Conservation (phyloP, 2,797 vertebrate species). For the Premnoplex brunnescens region DNA sequence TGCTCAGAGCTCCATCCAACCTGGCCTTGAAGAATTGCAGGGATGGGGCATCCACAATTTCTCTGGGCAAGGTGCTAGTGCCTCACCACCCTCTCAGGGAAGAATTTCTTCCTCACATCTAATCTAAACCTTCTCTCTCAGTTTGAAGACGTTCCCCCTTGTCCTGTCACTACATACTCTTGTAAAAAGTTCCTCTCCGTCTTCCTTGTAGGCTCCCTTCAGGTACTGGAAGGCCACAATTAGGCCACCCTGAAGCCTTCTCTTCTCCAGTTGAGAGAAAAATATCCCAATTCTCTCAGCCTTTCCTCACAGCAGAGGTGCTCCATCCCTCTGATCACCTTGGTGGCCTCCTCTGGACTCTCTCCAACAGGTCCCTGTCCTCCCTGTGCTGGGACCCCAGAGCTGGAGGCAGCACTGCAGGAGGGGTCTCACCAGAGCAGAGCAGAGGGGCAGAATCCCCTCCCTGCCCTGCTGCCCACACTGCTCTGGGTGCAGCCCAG, state of each 20-base stretch:
- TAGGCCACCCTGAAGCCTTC: accelerated
- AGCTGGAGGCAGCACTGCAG: neutral
- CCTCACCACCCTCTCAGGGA: neutral
- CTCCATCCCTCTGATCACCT: neutral
- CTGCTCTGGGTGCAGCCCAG: neutral
- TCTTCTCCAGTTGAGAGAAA: accelerated
- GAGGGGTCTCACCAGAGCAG: neutral
- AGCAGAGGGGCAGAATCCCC: neutral
- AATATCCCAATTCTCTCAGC: accelerated
- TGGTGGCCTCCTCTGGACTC: neutral
- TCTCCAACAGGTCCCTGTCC: neutral
- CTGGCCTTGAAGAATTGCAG: neutral
- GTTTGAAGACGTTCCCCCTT: neutral
- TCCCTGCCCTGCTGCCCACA: neutral
- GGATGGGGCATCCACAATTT: neutral
- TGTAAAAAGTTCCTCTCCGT: too few relatives aligned
- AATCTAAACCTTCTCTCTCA: neutral
- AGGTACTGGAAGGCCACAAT: accelerated
- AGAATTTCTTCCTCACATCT: neutral
- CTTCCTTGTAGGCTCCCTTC: neutral
- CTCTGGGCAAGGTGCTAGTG: neutral
- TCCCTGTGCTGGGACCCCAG: neutral
- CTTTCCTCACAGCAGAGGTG: neutral
- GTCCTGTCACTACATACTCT: neutral
- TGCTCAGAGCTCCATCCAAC: neutral